Percentiles rank a stretch among this genome's conserved stretches.
phyloP scores from a whole-genome alignment of 2,888 invertebrate species.

The Kryphioiulus occultus region DNA sequence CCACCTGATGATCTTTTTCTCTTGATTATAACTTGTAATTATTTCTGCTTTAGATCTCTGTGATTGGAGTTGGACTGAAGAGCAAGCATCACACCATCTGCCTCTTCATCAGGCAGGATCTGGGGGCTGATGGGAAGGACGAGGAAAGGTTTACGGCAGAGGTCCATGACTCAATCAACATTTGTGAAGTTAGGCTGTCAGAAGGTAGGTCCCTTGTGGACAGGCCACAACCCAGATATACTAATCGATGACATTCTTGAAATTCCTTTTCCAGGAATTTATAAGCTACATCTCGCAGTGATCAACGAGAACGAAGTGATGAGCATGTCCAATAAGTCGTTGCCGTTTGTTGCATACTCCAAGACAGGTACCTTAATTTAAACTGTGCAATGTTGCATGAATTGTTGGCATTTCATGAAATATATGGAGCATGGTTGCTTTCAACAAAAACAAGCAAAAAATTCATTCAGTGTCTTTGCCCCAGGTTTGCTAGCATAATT shows the following conservation, averaged over 20 bases:
- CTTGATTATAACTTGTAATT: background rate
- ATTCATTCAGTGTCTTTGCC: too few species aligned
- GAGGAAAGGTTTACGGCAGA: constrained; percentile 48
- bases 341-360: constrained; percentile 47
- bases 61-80: constrained; percentile 46
- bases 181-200: constrained; percentile 41
- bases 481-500: too few species aligned
- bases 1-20: background rate
- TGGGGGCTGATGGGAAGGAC: constrained; percentile 42
- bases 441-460: too few species aligned
- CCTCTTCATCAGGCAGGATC: constrained; percentile 45
- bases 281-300: constrained; percentile 44
- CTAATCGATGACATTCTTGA: background rate
- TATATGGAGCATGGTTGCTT: too few species aligned
- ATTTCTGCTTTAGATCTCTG: constrained; percentile 45
- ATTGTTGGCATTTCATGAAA: too few species aligned
- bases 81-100: constrained; percentile 48
- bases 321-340: constrained; percentile 41
- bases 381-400: too few species aligned
- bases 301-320: background rate
- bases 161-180: background rate
- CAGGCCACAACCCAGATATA: background rate
- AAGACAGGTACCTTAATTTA: background rate
- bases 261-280: constrained; percentile 9
- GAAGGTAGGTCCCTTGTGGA: background rate